Conservation (phyloP, 2,113 vertebrate species). For the Sinocyclocheilus grahami region DNA sequence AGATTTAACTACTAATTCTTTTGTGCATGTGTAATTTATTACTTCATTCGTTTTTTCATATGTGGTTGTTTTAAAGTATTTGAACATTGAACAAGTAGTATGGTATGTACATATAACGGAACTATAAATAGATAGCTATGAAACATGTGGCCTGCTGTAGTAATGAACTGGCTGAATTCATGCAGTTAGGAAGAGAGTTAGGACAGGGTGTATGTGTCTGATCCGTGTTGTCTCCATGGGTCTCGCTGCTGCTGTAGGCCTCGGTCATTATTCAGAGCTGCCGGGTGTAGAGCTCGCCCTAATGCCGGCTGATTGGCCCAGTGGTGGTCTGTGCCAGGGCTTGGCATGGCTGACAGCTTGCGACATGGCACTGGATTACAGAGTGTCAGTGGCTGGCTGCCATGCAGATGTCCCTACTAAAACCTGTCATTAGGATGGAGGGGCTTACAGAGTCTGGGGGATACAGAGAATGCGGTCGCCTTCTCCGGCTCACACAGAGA, state of each 20-base stretch:
- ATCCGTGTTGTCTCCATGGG: slow-evolving; percentile 39
- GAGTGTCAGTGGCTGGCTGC: slow-evolving; percentile 48
- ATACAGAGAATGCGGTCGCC: slow-evolving; percentile 20
- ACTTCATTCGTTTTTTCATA: background rate
- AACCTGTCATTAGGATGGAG: slow-evolving; percentile 60
- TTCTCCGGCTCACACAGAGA: background rate
- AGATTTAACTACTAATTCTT: background rate
- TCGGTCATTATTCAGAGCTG: slow-evolving; percentile 46
- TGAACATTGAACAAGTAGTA: background rate
- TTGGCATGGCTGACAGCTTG: slow-evolving; percentile 51
- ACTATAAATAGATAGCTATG: background rate
- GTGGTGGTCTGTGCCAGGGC: slow-evolving; percentile 49
- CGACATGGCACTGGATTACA: slow-evolving; percentile 61
- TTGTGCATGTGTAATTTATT: background rate
- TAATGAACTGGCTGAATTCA: slow-evolving; percentile 31
- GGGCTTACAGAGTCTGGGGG: slow-evolving; percentile 51
- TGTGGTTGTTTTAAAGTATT: background rate
- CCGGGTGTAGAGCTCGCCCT: slow-evolving; percentile 45
- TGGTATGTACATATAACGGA: too few species aligned
- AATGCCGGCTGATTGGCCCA: slow-evolving; percentile 46
- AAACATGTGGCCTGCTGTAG: background rate
- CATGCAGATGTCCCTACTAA: slow-evolving; percentile 59
- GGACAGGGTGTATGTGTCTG: slow-evolving; percentile 33
- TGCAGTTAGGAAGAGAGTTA: slow-evolving; percentile 25
- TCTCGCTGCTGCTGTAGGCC: slow-evolving; percentile 30